Percentiles rank a stretch among this genome's conserved stretches.
Conservation (phyloP, 1,140 invertebrate genomes). For the Macrocentrus cingulum region DNA sequence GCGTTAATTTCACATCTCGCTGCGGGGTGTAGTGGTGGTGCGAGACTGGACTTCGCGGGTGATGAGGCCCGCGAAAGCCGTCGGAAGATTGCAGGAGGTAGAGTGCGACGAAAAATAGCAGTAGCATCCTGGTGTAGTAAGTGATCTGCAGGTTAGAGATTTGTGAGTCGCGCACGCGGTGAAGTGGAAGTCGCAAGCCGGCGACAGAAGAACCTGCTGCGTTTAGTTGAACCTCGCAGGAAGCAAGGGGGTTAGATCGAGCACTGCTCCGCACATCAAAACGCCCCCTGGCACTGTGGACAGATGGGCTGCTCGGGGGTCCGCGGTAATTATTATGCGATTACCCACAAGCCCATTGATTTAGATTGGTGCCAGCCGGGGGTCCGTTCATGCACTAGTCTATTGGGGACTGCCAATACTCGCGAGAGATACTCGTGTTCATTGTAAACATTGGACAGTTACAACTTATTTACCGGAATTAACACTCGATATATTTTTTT, state of each 20-base stretch:
- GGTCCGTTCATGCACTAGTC: slow-evolving; percentile 25
- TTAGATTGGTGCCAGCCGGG: slow-evolving; percentile 54
- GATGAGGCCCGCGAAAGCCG: slow-evolving; percentile 69
- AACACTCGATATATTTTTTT: too few relatives aligned
- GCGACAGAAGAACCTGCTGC: background rate
- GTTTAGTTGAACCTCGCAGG: background rate
- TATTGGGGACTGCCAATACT: slow-evolving; percentile 5
- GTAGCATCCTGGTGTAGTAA: too few relatives aligned
- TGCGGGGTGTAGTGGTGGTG: slow-evolving; percentile 61
- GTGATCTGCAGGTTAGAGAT: too few relatives aligned
- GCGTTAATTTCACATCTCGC: slow-evolving; percentile 63
- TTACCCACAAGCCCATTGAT: slow-evolving; percentile 60
- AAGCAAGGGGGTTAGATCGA: slow-evolving; percentile 10
- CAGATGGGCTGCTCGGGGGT: slow-evolving; percentile 53
- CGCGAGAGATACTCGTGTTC: background rate
- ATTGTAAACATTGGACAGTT: slow-evolving; percentile 21
- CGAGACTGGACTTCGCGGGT: slow-evolving; percentile 64
- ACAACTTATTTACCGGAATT: background rate
- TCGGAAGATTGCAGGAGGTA: slow-evolving; percentile 25
- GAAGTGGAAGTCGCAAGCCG: background rate
- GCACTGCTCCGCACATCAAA: slow-evolving; percentile 20
- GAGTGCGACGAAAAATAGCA: slow-evolving; percentile 34
- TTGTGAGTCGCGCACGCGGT: too few relatives aligned
- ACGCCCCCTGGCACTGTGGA: slow-evolving; percentile 45
- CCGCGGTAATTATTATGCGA: slow-evolving; percentile 58